These are phyloP conservation scores for Lathronympha strigana DNA, from an alignment of 2,888 invertebrate genomes.

Conservation along the genomic window DNA sequence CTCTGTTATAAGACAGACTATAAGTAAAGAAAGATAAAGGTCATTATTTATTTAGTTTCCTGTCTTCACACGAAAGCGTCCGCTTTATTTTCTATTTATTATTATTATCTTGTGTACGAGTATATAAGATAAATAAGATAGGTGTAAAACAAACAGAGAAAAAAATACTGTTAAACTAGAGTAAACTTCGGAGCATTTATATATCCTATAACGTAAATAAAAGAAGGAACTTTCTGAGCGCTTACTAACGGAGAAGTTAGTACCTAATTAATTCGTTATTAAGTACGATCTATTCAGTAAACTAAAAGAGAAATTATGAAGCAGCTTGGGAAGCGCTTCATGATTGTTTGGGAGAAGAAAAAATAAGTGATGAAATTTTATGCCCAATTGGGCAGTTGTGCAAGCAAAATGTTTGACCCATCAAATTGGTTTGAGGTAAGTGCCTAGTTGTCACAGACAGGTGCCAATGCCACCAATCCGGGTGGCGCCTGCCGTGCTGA, in stretches of 20 bases:
- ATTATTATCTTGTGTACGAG: conserved; percentile 77
- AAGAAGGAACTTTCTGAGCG: conserved; percentile 49
- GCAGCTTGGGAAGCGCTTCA: neutral
- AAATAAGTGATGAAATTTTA: neutral
- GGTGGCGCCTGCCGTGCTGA: neutral
- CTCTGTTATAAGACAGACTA: conserved; percentile 71
- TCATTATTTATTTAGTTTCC: conserved; percentile 73
- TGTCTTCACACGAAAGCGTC: conserved; percentile 70
- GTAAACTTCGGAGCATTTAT: conserved; percentile 71
- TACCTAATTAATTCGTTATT: conserved; percentile 14
- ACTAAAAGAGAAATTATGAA: conserved; percentile 4
- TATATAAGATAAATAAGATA: conserved; percentile 72
- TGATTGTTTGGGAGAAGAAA: neutral
- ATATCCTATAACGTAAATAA: conserved; percentile 63
- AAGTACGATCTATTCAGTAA: conserved; percentile 16
- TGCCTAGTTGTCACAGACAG: neutral
- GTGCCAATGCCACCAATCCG: neutral
- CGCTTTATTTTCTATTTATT: conserved; percentile 73
- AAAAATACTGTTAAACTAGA: conserved; percentile 71
- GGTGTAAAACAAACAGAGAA: conserved; percentile 72
- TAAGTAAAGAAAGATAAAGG: conserved; percentile 58
- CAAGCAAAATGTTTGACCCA: too few relatives aligned
- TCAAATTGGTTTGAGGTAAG: neutral
- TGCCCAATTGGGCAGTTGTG: too few relatives aligned
- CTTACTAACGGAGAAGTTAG: conserved; percentile 9